Evolutionary conservation across 2,113 vertebrate genomes (phyloP), one percentile per base, ranked within the genome.

Genomic region (Deroptyus accipitrinus): DNA sequence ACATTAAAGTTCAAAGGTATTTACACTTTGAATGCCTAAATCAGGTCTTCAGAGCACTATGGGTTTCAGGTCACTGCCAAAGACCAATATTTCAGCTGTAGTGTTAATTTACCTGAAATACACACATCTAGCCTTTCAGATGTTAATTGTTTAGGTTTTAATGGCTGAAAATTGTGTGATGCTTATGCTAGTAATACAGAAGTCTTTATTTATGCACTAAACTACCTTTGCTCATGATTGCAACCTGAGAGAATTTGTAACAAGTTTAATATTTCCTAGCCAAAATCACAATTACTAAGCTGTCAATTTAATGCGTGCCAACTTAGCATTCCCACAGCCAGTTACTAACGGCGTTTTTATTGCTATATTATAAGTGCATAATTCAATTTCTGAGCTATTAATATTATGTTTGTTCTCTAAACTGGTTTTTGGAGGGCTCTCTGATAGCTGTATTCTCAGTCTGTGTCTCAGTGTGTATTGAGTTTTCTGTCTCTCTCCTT

Each of bases 251-350:
- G 55, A 69, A 85, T 82, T 96, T 88, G 20, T 84, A 94, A 93
- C 39, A 13, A 33, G 69, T 48, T 70, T 28, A 96, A 76, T 85
- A 83, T 90, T 88, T 75, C 82, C 59, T 75, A 92, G 70, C 31
- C 81, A 93, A 88, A 96, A 97, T 96, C 85, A 89, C 75, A 96
- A 96, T 95, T 79, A 96, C 84, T 94, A 96, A 97, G 83, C 61
- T 92, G 82, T 88, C 66, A 92, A 57, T 95, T 95, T 92, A 96
- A 94, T 83, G 49, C 82, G 51, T 82, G 28, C 49, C 63, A 81
- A 37, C 3, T 88, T 91, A 94, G 48, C 55, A 91, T 83, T 84
- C 70, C 54, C 51, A 91, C 46, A 86, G 70, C 55, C 78, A 70
- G 41, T 84, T 95, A 76, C 28, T 95, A 96, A 91, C 84, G 73